phyloP scores from a whole-genome alignment of 1,140 invertebrate species.

The Bursaphelenchus mucronatus region DNA sequence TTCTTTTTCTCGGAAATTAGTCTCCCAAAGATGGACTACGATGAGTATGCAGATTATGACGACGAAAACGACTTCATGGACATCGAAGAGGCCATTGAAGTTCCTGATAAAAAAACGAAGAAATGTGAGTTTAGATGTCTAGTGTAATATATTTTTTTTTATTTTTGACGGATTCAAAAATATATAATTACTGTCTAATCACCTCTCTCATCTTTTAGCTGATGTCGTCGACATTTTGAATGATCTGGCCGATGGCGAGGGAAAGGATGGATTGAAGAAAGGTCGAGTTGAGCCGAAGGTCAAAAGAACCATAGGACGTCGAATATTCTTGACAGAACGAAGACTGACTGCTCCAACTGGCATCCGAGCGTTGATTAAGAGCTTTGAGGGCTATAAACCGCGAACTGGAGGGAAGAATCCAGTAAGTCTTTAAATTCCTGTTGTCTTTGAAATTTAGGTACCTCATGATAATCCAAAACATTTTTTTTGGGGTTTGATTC shows the following conservation, averaged over 20 bases:
- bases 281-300: constrained; percentile 1
- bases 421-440: not conserved
- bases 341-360: constrained; percentile 14
- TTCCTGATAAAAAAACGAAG: not conserved
- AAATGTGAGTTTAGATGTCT: constrained; percentile 4
- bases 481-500: no score
- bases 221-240: constrained; percentile 10
- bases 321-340: not conserved
- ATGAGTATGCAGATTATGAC: constrained; percentile 3
- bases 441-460: no score
- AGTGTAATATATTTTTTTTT: not conserved
- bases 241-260: constrained; percentile 3
- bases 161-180: not conserved
- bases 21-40: not conserved
- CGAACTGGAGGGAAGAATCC: constrained; percentile 13
- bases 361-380: not conserved
- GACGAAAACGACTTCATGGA: not conserved
- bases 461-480: no score
- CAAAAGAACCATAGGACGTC: not conserved
- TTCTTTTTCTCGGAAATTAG: no score
- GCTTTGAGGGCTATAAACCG: constrained; percentile 7
- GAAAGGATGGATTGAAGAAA: not conserved
- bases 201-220: no score
- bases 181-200: no score
- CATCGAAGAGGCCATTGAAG: constrained; percentile 15